A percentile compares a stretch with the other conserved stretches of the same genome.
Conservation (phyloP, 2,888 invertebrate genomes). For the Craniophora ligustri region DNA sequence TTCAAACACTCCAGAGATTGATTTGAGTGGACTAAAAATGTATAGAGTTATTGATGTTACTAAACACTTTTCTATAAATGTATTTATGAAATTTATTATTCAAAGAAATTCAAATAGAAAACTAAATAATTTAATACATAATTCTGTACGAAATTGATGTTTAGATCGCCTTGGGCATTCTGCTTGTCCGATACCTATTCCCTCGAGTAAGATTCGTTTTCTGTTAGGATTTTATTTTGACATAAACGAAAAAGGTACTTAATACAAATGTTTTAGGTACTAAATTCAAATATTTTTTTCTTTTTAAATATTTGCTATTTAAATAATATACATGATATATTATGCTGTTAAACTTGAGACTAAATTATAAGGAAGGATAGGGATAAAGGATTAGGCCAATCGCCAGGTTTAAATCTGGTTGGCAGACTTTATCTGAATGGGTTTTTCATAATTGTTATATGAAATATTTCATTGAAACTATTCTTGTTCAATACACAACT, state of each 20-base stretch:
- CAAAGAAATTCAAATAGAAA: neutral
- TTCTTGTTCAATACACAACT: too few species aligned
- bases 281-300: conserved; percentile 5
- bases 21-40: conserved; percentile 19
- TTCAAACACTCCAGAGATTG: conserved; percentile 32
- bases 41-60: conserved; percentile 19
- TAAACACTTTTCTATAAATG: neutral
- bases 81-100: neutral
- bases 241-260: conserved; percentile 6
- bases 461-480: too few species aligned
- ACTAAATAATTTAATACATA: neutral
- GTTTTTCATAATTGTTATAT: too few species aligned
- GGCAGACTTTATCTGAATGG: too few species aligned
- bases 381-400: too few species aligned
- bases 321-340: too few species aligned
- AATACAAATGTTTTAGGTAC: conserved; percentile 5
- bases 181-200: conserved; percentile 10
- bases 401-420: too few species aligned
- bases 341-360: too few species aligned
- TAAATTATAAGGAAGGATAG: too few species aligned
- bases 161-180: neutral
- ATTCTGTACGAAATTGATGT: neutral
- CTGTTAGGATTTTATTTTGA: conserved; percentile 11
- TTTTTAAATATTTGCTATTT: too few species aligned
- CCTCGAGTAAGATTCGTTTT: conserved; percentile 3